Conservation (phyloP, 1,140 invertebrate genomes). For the Megalonaias nervosa region DNA sequence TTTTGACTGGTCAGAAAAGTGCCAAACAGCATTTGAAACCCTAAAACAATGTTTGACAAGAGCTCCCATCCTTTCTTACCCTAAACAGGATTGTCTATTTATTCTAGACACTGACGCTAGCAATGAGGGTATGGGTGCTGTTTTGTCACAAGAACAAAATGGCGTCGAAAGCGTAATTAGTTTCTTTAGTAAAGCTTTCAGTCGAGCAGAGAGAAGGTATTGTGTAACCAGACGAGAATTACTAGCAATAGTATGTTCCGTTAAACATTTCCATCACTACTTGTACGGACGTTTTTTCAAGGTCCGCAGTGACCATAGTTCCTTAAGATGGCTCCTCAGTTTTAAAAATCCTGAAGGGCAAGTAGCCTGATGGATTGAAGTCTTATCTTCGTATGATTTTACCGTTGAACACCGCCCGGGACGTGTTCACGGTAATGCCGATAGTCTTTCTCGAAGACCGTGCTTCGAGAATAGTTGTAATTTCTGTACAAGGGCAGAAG, state of each 20-base stretch:
- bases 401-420: not conserved
- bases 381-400: constrained; percentile 5
- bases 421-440: too few relatives aligned
- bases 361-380: constrained; percentile 8
- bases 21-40: not conserved
- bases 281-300: not conserved
- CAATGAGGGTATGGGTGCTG: not conserved
- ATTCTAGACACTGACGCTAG: constrained; percentile 31
- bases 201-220: not conserved
- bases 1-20: not conserved
- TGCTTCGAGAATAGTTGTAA: too few relatives aligned
- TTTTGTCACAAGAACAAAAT: constrained; percentile 9
- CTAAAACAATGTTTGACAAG: constrained; percentile 7
- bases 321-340: too few relatives aligned
- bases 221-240: constrained; percentile 19
- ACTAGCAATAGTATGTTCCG: constrained; percentile 6
- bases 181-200: constrained; percentile 2
- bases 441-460: too few relatives aligned
- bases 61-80: constrained; percentile 25
- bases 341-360: too few relatives aligned
- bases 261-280: constrained; percentile 11
- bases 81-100: not conserved
- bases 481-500: too few relatives aligned
- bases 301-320: too few relatives aligned
- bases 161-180: constrained; percentile 7